Evolutionary conservation across 2,888 invertebrate species (phyloP), one percentile per base, ranked within the genome.

Genomic region (Macrosoma leucophasiata): DNA sequence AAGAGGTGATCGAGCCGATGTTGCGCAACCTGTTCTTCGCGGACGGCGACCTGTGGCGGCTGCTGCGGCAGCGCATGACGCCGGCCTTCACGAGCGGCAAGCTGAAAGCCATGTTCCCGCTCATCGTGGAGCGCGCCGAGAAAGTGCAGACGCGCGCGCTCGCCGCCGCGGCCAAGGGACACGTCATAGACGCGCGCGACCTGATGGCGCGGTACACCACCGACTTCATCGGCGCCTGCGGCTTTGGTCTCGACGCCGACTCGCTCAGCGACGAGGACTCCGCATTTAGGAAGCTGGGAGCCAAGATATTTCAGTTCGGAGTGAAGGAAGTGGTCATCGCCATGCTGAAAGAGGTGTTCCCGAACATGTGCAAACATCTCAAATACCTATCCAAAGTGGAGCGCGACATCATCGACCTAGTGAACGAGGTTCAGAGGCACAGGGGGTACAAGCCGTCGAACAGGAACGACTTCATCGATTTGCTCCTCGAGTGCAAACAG

Each of bases 121-220:
- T 73, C 19, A 58, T 73, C 22, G 58, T 59, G 26, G 70, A 68
- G 44, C 62, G 72, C 12, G 69, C 73, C 6, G 66, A 68, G 48
- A 41, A 49, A 4, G 46, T 73, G 36, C 66, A 62, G 40, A 33
- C 47, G 18, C 52, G 60, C 2, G 42, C 55, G 8, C 47, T 52
- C 2, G 21, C 14, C 3, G 33, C 49, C 2, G 51, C 57, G 3
- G 49, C 60, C 8, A 36, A 42, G 1, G 55, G 51, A 1, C 37
- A 28, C 10, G 32, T 54, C 4, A 14, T 67, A 3, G 72, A 72
- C 45, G 68, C 62, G 4, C 56, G 71, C 0, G 73, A 75, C 33
- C 58, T 72, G 13, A 70, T 73, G 73, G 68, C 63, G n/a, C 60
- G 72, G 7, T 72, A 64, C 47, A 73, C 71, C 15, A 73, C 66